Conservation (phyloP, 2,113 vertebrate species). For the Asarcornis scutulata region DNA sequence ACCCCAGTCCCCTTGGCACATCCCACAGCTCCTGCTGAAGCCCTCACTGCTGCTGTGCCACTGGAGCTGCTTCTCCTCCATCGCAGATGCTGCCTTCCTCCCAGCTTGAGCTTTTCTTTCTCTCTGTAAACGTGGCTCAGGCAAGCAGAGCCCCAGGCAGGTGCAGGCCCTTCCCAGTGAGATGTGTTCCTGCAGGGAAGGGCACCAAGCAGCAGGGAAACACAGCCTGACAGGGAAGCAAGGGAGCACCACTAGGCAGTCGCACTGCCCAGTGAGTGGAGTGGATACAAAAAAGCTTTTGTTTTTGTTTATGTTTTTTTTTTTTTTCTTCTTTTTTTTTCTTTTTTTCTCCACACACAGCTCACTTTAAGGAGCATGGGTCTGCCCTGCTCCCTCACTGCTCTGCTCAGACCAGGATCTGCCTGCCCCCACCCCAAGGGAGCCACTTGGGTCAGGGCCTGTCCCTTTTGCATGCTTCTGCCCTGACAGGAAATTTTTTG, state of each 20-base stretch:
- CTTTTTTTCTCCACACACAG: neutral
- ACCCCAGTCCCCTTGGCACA: neutral
- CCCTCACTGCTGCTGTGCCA: neutral
- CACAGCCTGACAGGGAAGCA: neutral
- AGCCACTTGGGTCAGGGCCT: fast-evolving
- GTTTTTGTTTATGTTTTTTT: neutral
- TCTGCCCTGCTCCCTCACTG: neutral
- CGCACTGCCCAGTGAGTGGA: neutral
- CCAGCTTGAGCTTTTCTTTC: neutral
- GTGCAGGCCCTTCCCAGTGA: neutral
- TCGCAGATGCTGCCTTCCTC: neutral
- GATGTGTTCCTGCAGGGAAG: neutral
- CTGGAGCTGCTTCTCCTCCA: neutral
- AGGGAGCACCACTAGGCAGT: neutral
- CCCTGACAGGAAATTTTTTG: neutral
- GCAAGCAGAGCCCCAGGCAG: neutral
- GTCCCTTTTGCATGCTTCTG: neutral
- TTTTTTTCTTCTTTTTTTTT: neutral
- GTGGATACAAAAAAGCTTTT: neutral
- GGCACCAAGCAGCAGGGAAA: neutral
- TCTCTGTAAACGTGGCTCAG: neutral
- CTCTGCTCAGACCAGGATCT: neutral
- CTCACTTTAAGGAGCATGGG: neutral
- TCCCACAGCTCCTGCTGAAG: neutral
- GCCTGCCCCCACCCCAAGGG: fast-evolving